Base-by-base conservation (phyloP, 1,140 invertebrate species). In the Frieseomelitta varia region DNA sequence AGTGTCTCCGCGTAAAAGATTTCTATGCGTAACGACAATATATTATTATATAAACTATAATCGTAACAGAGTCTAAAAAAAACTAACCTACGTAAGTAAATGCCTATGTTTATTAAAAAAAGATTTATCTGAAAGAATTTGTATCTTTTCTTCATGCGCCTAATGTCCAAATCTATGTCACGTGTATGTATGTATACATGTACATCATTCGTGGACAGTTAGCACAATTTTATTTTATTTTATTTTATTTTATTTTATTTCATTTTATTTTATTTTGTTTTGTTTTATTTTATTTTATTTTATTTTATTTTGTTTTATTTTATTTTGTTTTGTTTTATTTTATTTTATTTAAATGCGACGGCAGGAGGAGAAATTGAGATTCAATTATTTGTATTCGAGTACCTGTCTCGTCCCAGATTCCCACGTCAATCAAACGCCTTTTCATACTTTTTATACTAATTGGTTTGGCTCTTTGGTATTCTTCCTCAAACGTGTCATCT, bases 31-130 rank as follows among this genome's bases (percentile, higher is more conserved):
- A 94, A 92, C 90, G 91, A 93, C 92, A 91, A 90, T 90, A 92
- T 76, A 89, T 90, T 81, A 91, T 89, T 81, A 91, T 89, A 84
- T 88, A 85, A 87, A 85, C 74, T 63, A 69, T 90, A 92, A 87
- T 73, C 91, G 77, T 94, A 94, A 94, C 92, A 95, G 93, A 94
- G 92, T 94, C 90, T 94, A 94, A 94, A 65, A 56, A 93, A 85
- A 93, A 95, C 92, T 93, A 94, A 94, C 93, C 90, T 91, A 92
- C 89, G 91, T 91, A 92, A 93, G 89, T 87, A 90, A 92, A 92
- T 89, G 84, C 92, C 89, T 92, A 93, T 95, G 93, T 93, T 93
- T 93, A 94, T 91, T 92, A 93, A 93, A 92, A 82, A 92, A 81
- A 79, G 83, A 83, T 89, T 90, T 90, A 90, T 90, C 78, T 80